Conservation (phyloP, 2,888 invertebrate genomes). For the Colletes collaris region DNA sequence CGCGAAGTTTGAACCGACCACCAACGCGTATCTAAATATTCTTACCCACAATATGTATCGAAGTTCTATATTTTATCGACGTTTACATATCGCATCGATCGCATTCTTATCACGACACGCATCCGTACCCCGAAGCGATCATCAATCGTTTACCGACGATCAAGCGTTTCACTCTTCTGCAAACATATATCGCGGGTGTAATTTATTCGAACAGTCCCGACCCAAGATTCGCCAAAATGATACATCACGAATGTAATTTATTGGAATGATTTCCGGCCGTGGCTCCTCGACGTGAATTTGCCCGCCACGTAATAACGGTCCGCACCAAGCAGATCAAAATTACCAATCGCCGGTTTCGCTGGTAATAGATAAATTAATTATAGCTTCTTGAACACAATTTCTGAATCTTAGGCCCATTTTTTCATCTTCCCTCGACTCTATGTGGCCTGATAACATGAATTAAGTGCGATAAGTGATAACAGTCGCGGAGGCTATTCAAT, state of each 20-base stretch:
- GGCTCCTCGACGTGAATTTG: slow-evolving; percentile 16
- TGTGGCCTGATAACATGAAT: slow-evolving; percentile 29
- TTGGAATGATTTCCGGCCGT: slow-evolving; percentile 45
- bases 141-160: slow-evolving; percentile 18
- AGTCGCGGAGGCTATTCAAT: slow-evolving; percentile 8
- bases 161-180: slow-evolving; percentile 8
- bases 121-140: slow-evolving; percentile 35
- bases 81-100: slow-evolving; percentile 35
- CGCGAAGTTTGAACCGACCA: too few species aligned
- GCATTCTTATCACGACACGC: slow-evolving; percentile 34
- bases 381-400: slow-evolving; percentile 7
- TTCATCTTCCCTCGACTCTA: slow-evolving; percentile 9
- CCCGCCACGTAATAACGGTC: slow-evolving; percentile 36
- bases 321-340: slow-evolving; percentile 22
- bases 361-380: slow-evolving; percentile 52
- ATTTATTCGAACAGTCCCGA: slow-evolving; percentile 38
- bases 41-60: background rate
- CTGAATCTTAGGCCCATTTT: background rate
- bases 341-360: slow-evolving; percentile 28
- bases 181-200: slow-evolving; percentile 30
- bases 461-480: slow-evolving; percentile 37
- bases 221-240: slow-evolving; percentile 37
- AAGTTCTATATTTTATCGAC: slow-evolving; percentile 25
- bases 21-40: background rate
- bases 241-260: slow-evolving; percentile 47